phyloP scores from a whole-genome alignment of 2,113 vertebrate genomes.

The Siniperca chuatsi region DNA sequence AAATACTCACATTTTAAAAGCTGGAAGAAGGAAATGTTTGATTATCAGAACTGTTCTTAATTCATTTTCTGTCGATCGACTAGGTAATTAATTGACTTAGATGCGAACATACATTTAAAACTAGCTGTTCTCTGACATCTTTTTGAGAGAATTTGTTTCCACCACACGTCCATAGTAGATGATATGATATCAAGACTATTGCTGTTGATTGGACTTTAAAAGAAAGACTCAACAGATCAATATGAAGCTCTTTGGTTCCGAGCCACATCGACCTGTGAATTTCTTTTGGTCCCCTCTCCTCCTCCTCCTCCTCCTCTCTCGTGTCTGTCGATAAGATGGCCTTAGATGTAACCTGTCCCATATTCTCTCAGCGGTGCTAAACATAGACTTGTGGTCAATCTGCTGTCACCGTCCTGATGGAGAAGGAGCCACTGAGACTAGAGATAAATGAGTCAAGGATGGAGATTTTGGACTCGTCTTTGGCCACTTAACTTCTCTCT shows the following conservation, averaged over 20 bases:
- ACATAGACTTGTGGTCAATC: conserved; percentile 61
- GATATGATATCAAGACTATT: conserved; percentile 38
- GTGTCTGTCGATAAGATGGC: conserved; percentile 11
- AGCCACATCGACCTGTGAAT: conserved; percentile 43
- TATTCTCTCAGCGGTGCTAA: conserved; percentile 43
- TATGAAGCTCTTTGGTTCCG: conserved; percentile 65
- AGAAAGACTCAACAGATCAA: conserved; percentile 70
- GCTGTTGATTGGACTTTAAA: conserved; percentile 42
- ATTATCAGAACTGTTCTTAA: background rate
- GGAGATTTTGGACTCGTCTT: conserved; percentile 34
- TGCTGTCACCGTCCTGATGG: conserved; percentile 15
- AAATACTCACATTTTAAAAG: too few relatives aligned
- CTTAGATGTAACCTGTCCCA: conserved; percentile 30
- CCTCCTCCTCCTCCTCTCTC: background rate
- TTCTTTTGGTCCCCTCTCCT: background rate
- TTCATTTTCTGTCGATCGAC: background rate
- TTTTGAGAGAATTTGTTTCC: background rate
- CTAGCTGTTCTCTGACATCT: background rate
- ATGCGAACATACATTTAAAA: background rate
- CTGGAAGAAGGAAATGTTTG: background rate
- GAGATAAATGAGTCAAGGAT: conserved; percentile 40
- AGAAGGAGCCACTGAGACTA: conserved; percentile 34
- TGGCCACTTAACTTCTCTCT: conserved; percentile 26
- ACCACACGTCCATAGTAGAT: background rate
- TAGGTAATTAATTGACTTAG: background rate